These are phyloP conservation scores for Cryptocheilus praepositus DNA, from an alignment of 2,888 invertebrate genomes.

Conservation along the genomic window DNA sequence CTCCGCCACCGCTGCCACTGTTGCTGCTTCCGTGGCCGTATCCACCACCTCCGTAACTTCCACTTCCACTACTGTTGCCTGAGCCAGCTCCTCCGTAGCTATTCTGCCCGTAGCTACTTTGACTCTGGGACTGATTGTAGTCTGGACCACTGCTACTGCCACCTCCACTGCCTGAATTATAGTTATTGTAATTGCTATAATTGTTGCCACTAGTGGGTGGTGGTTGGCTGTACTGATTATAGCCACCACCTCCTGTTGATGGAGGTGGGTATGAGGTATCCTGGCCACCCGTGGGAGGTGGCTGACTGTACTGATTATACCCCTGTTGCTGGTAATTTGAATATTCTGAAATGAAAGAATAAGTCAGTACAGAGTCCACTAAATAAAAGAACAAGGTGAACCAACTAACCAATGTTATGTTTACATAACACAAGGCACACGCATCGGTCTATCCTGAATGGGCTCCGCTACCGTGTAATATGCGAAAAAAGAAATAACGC, in stretches of 20 bases:
- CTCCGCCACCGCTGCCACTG: conserved; percentile 69
- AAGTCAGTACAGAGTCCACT: neutral
- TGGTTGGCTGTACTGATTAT: conserved; percentile 71
- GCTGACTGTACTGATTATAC: conserved; percentile 70
- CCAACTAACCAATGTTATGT: neutral
- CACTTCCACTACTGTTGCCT: conserved; percentile 76
- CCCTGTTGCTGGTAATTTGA: conserved; percentile 70
- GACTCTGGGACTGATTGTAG: conserved; percentile 61
- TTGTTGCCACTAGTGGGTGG: conserved; percentile 65
- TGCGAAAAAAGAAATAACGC: no score
- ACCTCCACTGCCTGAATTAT: conserved; percentile 51
- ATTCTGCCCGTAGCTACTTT: conserved; percentile 64
- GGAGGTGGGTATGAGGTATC: conserved; percentile 73
- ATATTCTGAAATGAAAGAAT: conserved; percentile 61
- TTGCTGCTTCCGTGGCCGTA: conserved; percentile 63
- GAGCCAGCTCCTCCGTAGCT: conserved; percentile 72
- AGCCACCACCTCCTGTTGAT: conserved; percentile 59
- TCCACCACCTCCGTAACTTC: conserved; percentile 73
- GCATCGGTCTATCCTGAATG: no score
- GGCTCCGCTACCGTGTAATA: no score
- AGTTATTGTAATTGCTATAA: conserved; percentile 66
- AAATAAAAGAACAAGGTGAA: no score
- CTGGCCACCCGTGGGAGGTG: conserved; percentile 64
- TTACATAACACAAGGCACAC: neutral
- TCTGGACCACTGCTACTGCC: conserved; percentile 44